Base-by-base conservation (phyloP, 2,888 invertebrate species). In the Oxycera nigricornis region DNA sequence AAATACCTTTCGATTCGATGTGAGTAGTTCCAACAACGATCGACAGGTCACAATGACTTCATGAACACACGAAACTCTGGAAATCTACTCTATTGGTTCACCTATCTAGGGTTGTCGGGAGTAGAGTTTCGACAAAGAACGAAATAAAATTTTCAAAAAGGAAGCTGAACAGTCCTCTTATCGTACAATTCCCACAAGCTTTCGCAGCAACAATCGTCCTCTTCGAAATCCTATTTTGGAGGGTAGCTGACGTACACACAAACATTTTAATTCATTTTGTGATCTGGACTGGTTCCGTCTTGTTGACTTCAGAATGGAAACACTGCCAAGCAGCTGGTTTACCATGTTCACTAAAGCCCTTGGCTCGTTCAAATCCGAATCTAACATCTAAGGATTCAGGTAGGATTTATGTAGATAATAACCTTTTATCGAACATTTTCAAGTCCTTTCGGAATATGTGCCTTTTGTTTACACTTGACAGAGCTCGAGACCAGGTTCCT, bases 381-480 rank as follows among this genome's bases (percentile, higher is more conserved):
- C 30, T 52, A 55, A 52, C 50, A 31, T 52, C 9, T 11, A 31
- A 52, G 70, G 55, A 70, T 31, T 70, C 70, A 22, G 70, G 31
- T 70, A 52, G 70, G 22, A 70, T 70, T 70, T 70, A 31, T 70
- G 70, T 31, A 30, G 70, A 31, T 52, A 52, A 52, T 52, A 70
- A 70, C 70, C 31, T 55, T 70, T 70, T 52, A 35, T 55, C 70
- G 55, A 55, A 55, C 70, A 55, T 30, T 55, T 52, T 52, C 31
- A 55, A 55, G 22, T 52, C 52, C 70, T 31, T 55, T 70, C 50
- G 1, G 50, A 2, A 55, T 31, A 22, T 52, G 9, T 70, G 20
- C 31, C 52, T 70, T 70, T 70, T 70, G 70, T 70, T 70, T 70
- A 55, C 31, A 70, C 26, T 70, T 70, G 55, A 70, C 70, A 70